phyloP scores from a whole-genome alignment of 2,113 vertebrate species.

The Psettodes erumei region DNA sequence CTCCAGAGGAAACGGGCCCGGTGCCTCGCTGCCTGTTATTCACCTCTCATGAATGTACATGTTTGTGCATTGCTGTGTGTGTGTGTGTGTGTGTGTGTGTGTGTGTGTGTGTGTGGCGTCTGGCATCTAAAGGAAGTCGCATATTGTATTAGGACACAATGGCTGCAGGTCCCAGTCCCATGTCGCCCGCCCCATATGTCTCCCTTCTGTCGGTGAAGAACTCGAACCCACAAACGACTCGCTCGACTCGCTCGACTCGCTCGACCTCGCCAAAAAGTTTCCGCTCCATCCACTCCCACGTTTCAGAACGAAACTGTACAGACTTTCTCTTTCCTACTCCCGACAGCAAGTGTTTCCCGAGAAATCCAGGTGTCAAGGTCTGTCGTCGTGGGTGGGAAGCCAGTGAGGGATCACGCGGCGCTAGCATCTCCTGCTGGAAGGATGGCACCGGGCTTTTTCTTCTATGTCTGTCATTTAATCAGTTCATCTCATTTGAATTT shows the following conservation, averaged over 20 bases:
- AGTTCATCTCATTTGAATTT: background rate
- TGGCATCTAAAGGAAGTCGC: conserved; percentile 87
- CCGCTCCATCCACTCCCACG: no score
- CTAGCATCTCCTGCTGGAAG: no score
- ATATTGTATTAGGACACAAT: conserved; percentile 97
- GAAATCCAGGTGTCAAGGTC: no score
- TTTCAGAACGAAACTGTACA: no score
- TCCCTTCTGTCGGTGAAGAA: background rate
- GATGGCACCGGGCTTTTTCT: no score
- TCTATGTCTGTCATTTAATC: background rate
- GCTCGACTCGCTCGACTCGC: no score
- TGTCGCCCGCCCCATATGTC: conserved; percentile 29
- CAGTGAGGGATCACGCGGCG: background rate
- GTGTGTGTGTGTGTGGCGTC: conserved; percentile 79
- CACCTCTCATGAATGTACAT: conserved; percentile 46
- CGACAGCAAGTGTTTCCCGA: no score
- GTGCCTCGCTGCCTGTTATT: conserved; percentile 71
- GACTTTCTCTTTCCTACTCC: no score
- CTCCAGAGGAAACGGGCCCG: conserved; percentile 71
- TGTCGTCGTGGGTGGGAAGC: background rate
- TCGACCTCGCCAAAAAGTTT: no score
- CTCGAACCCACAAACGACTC: no score
- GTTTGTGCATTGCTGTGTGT: no score
- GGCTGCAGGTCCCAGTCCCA: conserved; percentile 58
- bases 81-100: conserved; percentile 74